Percentiles rank a stretch among this genome's conserved stretches.
Conservation (phyloP, 1,140 invertebrate genomes). For the Leptinotarsa lineolata region DNA sequence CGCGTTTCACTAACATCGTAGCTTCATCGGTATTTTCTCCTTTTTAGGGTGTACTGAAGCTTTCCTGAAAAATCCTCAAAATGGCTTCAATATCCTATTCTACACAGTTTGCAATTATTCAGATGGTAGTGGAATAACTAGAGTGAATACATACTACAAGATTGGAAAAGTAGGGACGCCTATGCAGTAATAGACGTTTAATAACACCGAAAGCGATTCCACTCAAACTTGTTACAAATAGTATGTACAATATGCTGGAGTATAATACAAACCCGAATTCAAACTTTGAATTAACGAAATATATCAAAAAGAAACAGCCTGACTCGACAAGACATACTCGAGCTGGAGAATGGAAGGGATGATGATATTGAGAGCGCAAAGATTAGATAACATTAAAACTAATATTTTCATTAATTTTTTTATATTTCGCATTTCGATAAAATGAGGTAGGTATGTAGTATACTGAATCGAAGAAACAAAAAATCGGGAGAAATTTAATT, state of each 20-base stretch:
- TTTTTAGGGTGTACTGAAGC: no score
- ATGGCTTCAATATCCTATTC: no score
- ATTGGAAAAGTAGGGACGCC: background rate
- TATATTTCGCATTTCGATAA: no score
- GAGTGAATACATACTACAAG: background rate
- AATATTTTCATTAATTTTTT: no score
- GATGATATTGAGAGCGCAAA: conserved; percentile 3
- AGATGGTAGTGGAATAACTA: background rate
- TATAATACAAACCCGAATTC: conserved; percentile 34
- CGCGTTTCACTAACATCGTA: no score
- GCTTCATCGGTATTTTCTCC: no score
- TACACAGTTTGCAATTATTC: no score
- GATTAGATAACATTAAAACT: no score
- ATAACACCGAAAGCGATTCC: conserved; percentile 38
- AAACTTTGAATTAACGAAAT: conserved; percentile 35
- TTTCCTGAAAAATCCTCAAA: no score
- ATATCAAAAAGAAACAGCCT: conserved; percentile 32
- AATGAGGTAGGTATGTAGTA: no score
- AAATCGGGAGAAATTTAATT: no score
- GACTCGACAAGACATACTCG: conserved; percentile 29
- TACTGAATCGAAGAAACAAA: no score
- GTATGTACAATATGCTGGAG: conserved; percentile 33
- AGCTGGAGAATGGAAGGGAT: conserved; percentile 33
- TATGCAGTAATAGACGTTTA: conserved; percentile 3
- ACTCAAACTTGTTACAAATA: conserved; percentile 35